Conservation (phyloP, 1,140 invertebrate genomes). For the Diabrotica undecimpunctata region DNA sequence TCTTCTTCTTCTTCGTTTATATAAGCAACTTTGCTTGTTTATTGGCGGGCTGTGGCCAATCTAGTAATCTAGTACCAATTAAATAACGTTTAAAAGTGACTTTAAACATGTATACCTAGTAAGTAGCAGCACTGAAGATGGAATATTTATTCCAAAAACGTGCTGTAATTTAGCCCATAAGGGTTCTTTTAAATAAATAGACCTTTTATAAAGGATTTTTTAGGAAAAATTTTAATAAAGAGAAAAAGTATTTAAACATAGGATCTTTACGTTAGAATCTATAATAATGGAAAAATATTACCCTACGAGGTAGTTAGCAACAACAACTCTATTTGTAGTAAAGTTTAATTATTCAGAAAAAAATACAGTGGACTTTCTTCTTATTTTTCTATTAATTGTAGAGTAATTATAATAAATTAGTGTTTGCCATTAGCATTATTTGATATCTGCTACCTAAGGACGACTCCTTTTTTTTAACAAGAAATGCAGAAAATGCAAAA, state of each 20-base stretch:
- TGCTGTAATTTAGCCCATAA: too few relatives aligned
- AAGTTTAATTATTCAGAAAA: not conserved
- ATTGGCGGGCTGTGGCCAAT: too few relatives aligned
- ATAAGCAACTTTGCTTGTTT: too few relatives aligned
- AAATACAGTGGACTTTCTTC: not conserved
- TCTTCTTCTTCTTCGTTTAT: too few relatives aligned
- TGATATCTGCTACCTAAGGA: not conserved
- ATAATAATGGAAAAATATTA: not conserved
- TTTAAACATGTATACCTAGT: too few relatives aligned
- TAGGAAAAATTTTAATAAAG: too few relatives aligned
- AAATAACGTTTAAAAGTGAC: too few relatives aligned
- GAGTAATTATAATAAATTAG: not conserved
- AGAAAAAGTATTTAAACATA: not conserved
- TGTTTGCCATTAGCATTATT: not conserved
- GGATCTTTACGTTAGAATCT: not conserved
- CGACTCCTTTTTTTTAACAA: conserved; percentile 2
- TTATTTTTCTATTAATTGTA: not conserved
- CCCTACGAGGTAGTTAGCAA: not conserved
- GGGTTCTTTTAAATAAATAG: too few relatives aligned
- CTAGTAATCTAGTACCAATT: too few relatives aligned
- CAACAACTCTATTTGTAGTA: not conserved
- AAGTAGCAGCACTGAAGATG: too few relatives aligned
- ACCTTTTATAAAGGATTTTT: too few relatives aligned
- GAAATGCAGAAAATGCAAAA: conserved; percentile 5
- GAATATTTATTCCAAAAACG: too few relatives aligned